These are phyloP conservation scores for Melinaea menophilus DNA, from an alignment of 2,888 invertebrate species.

Conservation along the genomic window DNA sequence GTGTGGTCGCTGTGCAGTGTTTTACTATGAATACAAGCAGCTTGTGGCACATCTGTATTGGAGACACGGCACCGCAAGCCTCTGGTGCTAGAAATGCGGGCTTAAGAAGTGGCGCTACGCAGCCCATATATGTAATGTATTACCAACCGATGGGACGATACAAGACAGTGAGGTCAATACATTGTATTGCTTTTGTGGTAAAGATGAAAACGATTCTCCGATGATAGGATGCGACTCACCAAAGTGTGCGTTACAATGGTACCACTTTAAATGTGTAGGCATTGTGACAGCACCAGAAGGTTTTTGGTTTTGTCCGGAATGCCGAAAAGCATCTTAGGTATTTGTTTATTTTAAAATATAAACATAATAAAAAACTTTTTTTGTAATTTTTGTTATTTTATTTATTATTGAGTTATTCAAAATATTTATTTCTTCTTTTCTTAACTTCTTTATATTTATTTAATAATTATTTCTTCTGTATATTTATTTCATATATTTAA, in stretches of 20 bases:
- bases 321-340: slow-evolving; percentile 25
- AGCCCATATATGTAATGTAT: slow-evolving; percentile 51
- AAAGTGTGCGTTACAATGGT: slow-evolving; percentile 52
- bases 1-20: slow-evolving; percentile 51
- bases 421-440: too few relatives aligned
- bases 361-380: background rate
- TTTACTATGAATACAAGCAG: slow-evolving; percentile 50
- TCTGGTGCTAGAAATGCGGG: slow-evolving; percentile 46
- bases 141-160: slow-evolving; percentile 48
- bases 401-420: background rate
- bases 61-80: slow-evolving; percentile 61
- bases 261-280: slow-evolving; percentile 57
- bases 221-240: slow-evolving; percentile 63
- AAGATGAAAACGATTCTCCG: slow-evolving; percentile 40
- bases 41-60: slow-evolving; percentile 60
- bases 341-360: background rate
- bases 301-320: slow-evolving; percentile 56
- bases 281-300: slow-evolving; percentile 50
- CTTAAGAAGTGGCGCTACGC: slow-evolving; percentile 54
- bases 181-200: slow-evolving; percentile 53
- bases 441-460: too few relatives aligned
- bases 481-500: too few relatives aligned
- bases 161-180: slow-evolving; percentile 36
- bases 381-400: background rate
- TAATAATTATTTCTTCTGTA: background rate